Base-by-base conservation (phyloP, 2,888 invertebrate genomes). In the Ferdinandea cuprea region DNA sequence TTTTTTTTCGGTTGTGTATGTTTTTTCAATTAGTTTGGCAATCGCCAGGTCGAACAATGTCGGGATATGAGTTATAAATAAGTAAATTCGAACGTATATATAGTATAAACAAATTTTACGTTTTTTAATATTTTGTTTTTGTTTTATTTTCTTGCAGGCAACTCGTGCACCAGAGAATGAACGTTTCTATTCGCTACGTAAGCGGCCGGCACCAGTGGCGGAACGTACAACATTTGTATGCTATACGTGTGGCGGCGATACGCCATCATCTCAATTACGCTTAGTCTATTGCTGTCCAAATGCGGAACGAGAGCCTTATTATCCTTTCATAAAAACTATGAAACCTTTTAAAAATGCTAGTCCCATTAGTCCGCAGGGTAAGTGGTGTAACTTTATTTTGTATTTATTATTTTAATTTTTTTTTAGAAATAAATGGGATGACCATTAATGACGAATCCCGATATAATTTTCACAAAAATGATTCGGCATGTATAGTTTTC, bases 351-450 rank as follows among this genome's bases (percentile, higher is more conserved):
- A 94, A 63, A 97, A 97, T 87, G 96, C 97, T 88, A 95, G 96
- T 91, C 96, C 97, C 40, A 95, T 98, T 87, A 96, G 96, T 91
- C 95, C 96, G 76, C 96, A 97, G 92, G 97, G 96, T 91, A 91
- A 89, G 87, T 86, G 32, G 0, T 63, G 5, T 25, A 2, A 25
- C 3, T 5, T 25, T 25, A 25, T 25, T 2, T 25, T 25, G 25
- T 25, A 25, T 25, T 3, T 25, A 25, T 25, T n/a, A n/a, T n/a
- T n/a, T n/a, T n/a, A n/a, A n/a, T n/a, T n/a, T n/a, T n/a, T n/a
- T n/a, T n/a, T n/a, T n/a, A n/a, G n/a, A n/a, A n/a, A n/a, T n/a
- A n/a, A n/a, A n/a, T n/a, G n/a, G n/a, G n/a, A n/a, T n/a, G n/a
- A n/a, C n/a, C n/a, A n/a, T n/a, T n/a, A n/a, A n/a, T n/a, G n/a